Evolutionary conservation across 2,888 invertebrate species (phyloP), one percentile per base, ranked within the genome.

Genomic region (Cryptocephalus primarius): DNA sequence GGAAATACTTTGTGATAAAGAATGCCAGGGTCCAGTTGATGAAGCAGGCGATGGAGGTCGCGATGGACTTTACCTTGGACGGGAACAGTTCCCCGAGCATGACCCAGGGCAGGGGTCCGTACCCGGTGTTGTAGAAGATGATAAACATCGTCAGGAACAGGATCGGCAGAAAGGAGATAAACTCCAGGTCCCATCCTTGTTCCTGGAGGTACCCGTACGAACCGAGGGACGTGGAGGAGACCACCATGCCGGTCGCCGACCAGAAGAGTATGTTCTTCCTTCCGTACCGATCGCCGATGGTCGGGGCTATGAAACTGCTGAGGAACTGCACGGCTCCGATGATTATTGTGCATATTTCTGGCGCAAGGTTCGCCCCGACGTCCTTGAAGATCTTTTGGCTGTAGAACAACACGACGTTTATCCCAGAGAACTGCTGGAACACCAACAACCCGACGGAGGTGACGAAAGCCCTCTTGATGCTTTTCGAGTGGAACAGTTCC

Each of bases 361-460:
- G 72, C 36, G 79, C 49, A 8, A 63, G 33, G 8, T 72, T 62
- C 1, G 81, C 78, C 2, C 82, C 80, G 1, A 89, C 82, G 1
- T 76, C 76, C 2, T 69, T 63, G 61, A 88, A 88, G 57, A 88
- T 87, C 33, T 69, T 72, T 54, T 83, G 80, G 58, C 84, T 80
- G 68, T 86, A 88, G 68, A 87, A 86, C 1, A 88, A 75, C 1
- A 89, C 82, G 0, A 85, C 83, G 67, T 87, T 88, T 61, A 88
- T 85, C 1, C 88, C 88, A 1, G 82, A 80, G 52, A 89, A 73
- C 68, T 93, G 92, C 64, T 93, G 92, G 70, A 89, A 85, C 53
- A 79, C 71, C 40, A 87, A 83, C 48, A 91, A 73, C 4, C 80
- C 79, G 53, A 81, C 80, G 0, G 83, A 83, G 43, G 85, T 79